Percentiles rank a stretch among this genome's conserved stretches.
Evolutionary conservation across 2,113 vertebrate genomes (phyloP).

Genomic region (Quiscalus mexicanus): DNA sequence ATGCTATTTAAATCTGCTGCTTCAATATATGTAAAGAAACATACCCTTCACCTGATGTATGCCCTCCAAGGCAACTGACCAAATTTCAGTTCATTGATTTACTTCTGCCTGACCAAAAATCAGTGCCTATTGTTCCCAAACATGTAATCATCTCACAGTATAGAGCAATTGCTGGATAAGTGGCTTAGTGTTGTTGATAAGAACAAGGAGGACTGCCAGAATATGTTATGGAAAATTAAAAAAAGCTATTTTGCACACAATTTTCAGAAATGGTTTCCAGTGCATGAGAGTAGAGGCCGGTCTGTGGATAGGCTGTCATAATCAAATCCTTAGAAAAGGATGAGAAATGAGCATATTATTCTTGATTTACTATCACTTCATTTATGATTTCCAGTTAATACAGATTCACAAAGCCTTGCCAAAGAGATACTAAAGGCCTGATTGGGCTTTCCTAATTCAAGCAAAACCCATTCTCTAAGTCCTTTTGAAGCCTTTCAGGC

Average conservation of each 20-base stretch:
- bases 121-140: constrained; percentile 72
- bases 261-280: constrained; percentile 38
- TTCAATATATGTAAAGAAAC: constrained; percentile 7
- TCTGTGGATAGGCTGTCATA: background rate
- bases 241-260: constrained; percentile 37
- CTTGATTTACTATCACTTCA: constrained; percentile 43
- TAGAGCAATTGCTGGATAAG: constrained; percentile 58
- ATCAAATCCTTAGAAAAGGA: constrained; percentile 24
- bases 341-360: constrained; percentile 30
- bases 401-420: background rate
- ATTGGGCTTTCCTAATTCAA: constrained; percentile 36
- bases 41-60: constrained; percentile 26
- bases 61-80: constrained; percentile 46
- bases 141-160: constrained; percentile 61
- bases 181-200: constrained; percentile 54
- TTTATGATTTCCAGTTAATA: constrained; percentile 37
- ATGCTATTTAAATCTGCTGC: constrained; percentile 26
- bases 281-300: background rate
- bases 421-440: constrained; percentile 33
- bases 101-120: constrained; percentile 75
- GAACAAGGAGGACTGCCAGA: constrained; percentile 53
- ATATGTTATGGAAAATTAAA: constrained; percentile 51
- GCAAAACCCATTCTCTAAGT: constrained; percentile 14
- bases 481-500: constrained; percentile 20
- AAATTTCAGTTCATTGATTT: constrained; percentile 67